Conservation (phyloP, 2,888 invertebrate species). For the Leptopterna dolabrata region DNA sequence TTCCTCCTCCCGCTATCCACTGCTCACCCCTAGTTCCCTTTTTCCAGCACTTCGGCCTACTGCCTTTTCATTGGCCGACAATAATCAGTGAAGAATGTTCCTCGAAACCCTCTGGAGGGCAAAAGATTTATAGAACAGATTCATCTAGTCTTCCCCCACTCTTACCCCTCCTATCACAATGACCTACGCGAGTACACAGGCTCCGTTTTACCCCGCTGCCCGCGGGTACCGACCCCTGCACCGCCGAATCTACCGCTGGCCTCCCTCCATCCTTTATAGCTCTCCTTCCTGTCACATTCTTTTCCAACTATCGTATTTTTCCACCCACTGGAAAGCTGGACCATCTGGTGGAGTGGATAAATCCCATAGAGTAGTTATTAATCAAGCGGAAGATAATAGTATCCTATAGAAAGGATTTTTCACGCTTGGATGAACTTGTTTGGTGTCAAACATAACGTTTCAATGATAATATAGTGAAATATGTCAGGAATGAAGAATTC, state of each 20-base stretch:
- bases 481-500: too few relatives aligned
- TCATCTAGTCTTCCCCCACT: constrained; percentile 38
- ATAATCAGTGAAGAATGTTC: constrained; percentile 52
- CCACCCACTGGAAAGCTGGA: background rate
- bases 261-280: background rate
- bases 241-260: background rate
- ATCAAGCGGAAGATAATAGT: background rate
- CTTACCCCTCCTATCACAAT: background rate
- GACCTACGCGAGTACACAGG: background rate
- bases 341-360: background rate
- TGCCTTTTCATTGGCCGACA: constrained; percentile 45
- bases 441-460: background rate
- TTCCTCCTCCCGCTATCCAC: background rate
- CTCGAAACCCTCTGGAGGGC: constrained; percentile 31
- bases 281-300: background rate
- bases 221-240: background rate
- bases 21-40: background rate
- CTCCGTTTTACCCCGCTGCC: background rate
- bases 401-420: background rate
- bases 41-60: constrained; percentile 24
- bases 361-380: background rate
- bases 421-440: background rate
- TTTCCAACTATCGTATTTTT: background rate
- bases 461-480: background rate
- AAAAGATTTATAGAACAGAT: constrained; percentile 49